Conservation (phyloP, 2,113 vertebrate species). For the Thamnophis sirtalis region DNA sequence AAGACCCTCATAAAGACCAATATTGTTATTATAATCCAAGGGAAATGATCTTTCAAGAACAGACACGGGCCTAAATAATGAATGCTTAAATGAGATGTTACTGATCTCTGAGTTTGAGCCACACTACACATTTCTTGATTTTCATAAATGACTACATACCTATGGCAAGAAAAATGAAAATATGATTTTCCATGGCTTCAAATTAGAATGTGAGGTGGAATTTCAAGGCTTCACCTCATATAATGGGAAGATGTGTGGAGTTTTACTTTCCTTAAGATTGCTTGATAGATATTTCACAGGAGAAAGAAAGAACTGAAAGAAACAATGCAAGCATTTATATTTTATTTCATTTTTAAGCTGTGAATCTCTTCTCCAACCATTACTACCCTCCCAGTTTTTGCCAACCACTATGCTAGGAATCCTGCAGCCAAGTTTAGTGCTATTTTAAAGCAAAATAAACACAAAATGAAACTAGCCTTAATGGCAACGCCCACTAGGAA, state of each 20-base stretch:
- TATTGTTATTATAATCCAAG: not conserved
- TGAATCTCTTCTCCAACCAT: not conserved
- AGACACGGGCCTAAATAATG: not conserved
- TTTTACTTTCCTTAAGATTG: not conserved
- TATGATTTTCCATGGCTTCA: not conserved
- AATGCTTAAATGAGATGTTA: not conserved
- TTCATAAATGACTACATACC: not conserved
- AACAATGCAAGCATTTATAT: not conserved
- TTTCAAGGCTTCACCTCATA: not conserved
- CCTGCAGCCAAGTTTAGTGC: not conserved
- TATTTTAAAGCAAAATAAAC: constrained; percentile 41
- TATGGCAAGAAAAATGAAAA: not conserved
- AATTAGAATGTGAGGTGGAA: not conserved
- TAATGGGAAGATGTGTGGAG: not conserved
- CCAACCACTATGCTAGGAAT: not conserved
- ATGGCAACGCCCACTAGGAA: constrained; percentile 49
- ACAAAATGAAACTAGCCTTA: constrained; percentile 35
- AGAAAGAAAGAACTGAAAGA: not conserved
- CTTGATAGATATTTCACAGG: not conserved
- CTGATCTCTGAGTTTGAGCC: not conserved
- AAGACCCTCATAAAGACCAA: not conserved
- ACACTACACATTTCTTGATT: not conserved
- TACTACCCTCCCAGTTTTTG: not conserved
- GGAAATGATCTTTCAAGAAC: not conserved
- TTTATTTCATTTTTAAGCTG: not conserved